Evolutionary conservation across 2,797 vertebrate genomes (phyloP).

Genomic region (Pteropus rufus): DNA sequence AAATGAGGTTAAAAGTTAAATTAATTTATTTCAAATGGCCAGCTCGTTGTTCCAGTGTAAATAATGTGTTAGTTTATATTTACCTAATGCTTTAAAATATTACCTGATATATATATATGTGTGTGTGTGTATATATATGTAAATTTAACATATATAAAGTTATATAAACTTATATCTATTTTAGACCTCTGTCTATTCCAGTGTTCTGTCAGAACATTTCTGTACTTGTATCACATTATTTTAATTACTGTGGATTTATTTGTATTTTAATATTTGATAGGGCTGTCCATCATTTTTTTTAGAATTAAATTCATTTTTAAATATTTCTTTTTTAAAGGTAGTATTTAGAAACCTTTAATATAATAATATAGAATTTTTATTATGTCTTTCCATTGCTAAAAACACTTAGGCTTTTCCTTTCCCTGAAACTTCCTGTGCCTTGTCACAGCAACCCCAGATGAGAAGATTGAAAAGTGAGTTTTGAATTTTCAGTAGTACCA

Average conservation of each 20-base stretch:
- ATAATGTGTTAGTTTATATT: background rate
- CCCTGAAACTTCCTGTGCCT: background rate
- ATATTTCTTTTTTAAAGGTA: background rate
- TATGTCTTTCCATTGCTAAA: background rate
- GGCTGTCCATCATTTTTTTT: background rate
- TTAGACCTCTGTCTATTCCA: background rate
- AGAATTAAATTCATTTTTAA: background rate
- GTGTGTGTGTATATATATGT: no score
- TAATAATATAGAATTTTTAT: background rate
- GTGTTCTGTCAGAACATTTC: background rate
- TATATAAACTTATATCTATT: background rate
- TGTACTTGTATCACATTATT: background rate
- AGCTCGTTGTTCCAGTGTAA: background rate
- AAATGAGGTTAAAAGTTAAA: background rate
- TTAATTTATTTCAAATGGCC: background rate
- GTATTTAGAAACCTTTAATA: background rate
- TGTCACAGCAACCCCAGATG: background rate
- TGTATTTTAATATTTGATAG: background rate
- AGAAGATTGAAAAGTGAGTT: background rate
- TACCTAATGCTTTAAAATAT: background rate
- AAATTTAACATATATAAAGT: no score
- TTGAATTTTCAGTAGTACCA: background rate
- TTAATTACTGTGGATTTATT: background rate
- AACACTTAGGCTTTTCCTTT: background rate
- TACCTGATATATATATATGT: no score